A percentile compares a stretch with the other conserved stretches of the same genome.
Conservation (phyloP, 1,140 invertebrate species). For the Zaprionus africanus region DNA sequence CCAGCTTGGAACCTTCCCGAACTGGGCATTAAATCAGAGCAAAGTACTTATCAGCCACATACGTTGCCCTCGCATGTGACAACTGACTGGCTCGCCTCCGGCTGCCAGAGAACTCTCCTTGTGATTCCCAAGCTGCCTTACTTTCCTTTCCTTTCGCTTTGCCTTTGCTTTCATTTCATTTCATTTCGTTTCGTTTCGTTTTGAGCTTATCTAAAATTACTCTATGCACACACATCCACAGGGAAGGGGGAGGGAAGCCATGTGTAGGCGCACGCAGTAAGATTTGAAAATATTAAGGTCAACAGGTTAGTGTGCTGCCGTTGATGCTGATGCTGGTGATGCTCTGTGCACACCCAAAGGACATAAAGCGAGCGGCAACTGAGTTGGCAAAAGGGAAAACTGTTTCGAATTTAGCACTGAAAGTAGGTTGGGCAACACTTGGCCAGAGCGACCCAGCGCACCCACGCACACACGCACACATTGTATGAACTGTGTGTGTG, state of each 20-base stretch:
- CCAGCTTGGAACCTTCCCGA: too few relatives aligned
- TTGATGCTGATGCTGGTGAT: not conserved
- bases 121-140: constrained; percentile 24
- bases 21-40: constrained; percentile 19
- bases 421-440: constrained; percentile 68
- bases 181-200: constrained; percentile 67
- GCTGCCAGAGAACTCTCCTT: constrained; percentile 25
- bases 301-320: constrained; percentile 78
- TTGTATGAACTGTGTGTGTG: constrained; percentile 34
- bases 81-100: constrained; percentile 5
- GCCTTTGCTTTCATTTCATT: constrained; percentile 42
- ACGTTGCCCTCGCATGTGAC: constrained; percentile 17
- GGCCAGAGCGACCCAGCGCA: constrained; percentile 44
- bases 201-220: constrained; percentile 80
- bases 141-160: constrained; percentile 12
- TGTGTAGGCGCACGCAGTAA: constrained; percentile 64
- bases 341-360: constrained; percentile 56
- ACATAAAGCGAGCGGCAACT: constrained; percentile 62
- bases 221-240: constrained; percentile 35
- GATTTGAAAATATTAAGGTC: constrained; percentile 83
- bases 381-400: constrained; percentile 48
- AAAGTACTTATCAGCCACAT: constrained; percentile 33
- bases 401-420: constrained; percentile 70
- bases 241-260: constrained; percentile 33
- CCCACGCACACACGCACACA: constrained; percentile 24